These are phyloP conservation scores for Noctua janthe DNA, from an alignment of 2,888 invertebrate species.

Conservation along the genomic window DNA sequence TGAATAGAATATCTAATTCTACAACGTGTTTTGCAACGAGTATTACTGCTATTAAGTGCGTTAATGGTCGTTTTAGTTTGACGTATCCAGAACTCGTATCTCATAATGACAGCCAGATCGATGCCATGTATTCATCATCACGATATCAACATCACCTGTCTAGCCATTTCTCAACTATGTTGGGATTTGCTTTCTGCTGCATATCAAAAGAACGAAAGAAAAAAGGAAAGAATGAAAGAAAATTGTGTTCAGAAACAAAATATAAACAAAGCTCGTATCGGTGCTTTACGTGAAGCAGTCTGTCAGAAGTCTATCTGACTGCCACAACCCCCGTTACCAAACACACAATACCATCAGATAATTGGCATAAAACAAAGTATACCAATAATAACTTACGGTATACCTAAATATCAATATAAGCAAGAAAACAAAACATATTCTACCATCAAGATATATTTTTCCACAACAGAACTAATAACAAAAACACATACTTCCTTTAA, in stretches of 20 bases:
- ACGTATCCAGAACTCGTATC: background rate
- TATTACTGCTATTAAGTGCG: background rate
- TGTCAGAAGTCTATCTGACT: no score
- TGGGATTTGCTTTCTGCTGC: background rate
- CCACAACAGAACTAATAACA: background rate
- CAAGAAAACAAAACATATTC: background rate
- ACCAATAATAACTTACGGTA: background rate
- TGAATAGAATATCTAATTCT: background rate
- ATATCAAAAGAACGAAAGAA: no score
- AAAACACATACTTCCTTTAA: background rate
- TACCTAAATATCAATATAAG: background rate
- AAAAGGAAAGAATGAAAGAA: no score
- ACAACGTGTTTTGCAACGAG: background rate
- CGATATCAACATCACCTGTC: background rate
- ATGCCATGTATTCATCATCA: background rate
- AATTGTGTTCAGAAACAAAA: no score
- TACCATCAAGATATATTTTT: background rate
- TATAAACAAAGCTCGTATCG: no score
- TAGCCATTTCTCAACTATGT: background rate
- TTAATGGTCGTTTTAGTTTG: background rate
- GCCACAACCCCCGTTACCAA: no score
- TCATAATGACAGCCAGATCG: background rate
- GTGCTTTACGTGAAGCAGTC: no score
- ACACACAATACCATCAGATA: no score
- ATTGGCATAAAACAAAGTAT: background rate